Conservation (phyloP, 30 jellyfish, hydroid and myxozoan species). For the Hydra vulgaris region DNA sequence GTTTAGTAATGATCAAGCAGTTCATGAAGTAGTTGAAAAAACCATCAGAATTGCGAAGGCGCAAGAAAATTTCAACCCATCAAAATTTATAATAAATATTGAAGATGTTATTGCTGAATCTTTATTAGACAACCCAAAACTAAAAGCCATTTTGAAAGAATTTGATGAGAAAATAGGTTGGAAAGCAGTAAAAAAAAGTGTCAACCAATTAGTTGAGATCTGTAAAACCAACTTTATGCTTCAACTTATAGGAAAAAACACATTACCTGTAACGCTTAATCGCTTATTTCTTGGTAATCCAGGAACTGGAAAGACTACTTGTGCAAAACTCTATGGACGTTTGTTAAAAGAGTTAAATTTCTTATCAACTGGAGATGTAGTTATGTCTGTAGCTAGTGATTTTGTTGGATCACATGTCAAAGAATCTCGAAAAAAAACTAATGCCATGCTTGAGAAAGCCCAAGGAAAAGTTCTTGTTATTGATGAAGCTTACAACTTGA, state of each 20-base stretch:
- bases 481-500: constrained; percentile 22
- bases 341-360: constrained; percentile 16
- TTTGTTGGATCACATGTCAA: constrained; percentile 17
- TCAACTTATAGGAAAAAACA: constrained; percentile 3
- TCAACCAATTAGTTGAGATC: constrained; percentile 1
- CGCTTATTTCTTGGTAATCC: constrained; percentile 27
- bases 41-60: no score
- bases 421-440: constrained; percentile 17
- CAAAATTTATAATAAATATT: no score
- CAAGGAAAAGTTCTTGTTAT: constrained; percentile 22
- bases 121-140: no score
- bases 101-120: no score
- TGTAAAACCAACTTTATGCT: neutral
- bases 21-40: no score
- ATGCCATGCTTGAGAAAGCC: constrained; percentile 24
- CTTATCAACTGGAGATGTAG: constrained; percentile 17
- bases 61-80: no score
- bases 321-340: constrained; percentile 25
- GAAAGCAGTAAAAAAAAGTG: neutral
- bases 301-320: constrained; percentile 24
- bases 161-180: constrained; percentile 21
- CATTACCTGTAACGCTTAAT: constrained; percentile 11
- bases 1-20: no score
- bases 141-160: no score
- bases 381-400: constrained; percentile 18